Evolutionary conservation across 2,888 invertebrate species (phyloP).

Genomic region (Cartodere bifasciata): DNA sequence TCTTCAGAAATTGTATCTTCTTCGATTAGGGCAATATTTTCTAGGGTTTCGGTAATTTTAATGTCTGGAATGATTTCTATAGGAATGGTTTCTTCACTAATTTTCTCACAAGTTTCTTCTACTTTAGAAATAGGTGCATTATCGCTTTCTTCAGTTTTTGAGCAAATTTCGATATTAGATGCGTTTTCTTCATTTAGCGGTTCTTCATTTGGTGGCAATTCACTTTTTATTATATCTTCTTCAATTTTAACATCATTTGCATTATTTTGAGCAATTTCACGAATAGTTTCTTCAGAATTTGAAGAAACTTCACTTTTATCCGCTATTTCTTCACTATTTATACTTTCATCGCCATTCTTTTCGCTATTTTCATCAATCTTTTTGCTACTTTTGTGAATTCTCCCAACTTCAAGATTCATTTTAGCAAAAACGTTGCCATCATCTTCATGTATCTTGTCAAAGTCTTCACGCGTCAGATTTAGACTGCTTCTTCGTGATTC

Average conservation of each 20-base stretch:
- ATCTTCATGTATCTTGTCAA: too few species aligned
- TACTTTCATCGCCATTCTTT: too few species aligned
- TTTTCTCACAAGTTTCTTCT: not conserved
- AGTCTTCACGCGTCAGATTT: too few species aligned
- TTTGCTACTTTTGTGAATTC: too few species aligned
- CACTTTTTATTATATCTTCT: too few species aligned
- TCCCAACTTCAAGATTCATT: too few species aligned
- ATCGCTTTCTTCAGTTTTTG: not conserved
- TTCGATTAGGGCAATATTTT: too few species aligned
- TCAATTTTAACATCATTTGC: not conserved
- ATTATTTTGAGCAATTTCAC: not conserved
- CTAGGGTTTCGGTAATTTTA: not conserved
- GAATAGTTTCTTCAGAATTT: slow-evolving; percentile 1
- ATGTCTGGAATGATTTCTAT: not conserved
- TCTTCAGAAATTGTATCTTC: slow-evolving; percentile 4
- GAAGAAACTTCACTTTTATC: not conserved
- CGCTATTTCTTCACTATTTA: not conserved
- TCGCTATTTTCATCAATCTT: too few species aligned
- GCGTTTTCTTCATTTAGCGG: not conserved
- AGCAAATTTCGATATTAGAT: not conserved
- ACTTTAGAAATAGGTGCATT: not conserved
- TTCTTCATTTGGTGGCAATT: not conserved
- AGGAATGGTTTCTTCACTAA: not conserved
- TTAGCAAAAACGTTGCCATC: too few species aligned
- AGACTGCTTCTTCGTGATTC: slow-evolving; percentile 12